These are phyloP conservation scores for Eolophus roseicapilla DNA, from an alignment of 2,113 vertebrate genomes.

Conservation along the genomic window DNA sequence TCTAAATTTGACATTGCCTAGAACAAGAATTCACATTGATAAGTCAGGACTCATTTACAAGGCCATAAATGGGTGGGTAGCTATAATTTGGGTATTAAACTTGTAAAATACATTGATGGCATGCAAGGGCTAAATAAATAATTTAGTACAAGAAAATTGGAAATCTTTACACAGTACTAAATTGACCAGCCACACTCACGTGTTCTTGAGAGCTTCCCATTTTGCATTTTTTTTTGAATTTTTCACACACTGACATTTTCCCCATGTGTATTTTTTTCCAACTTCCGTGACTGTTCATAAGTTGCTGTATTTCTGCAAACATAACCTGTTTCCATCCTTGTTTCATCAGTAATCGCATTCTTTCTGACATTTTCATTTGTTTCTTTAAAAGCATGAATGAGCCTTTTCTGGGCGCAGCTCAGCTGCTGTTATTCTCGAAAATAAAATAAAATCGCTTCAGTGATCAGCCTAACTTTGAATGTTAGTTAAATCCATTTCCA, in stretches of 20 bases:
- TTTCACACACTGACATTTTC: slow-evolving; percentile 38
- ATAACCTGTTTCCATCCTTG: slow-evolving; percentile 46
- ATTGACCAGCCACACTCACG: slow-evolving; percentile 71
- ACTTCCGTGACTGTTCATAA: slow-evolving; percentile 45
- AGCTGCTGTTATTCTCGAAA: slow-evolving; percentile 42
- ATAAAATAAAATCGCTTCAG: background rate
- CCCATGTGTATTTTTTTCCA: slow-evolving; percentile 60
- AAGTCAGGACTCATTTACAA: slow-evolving; percentile 80
- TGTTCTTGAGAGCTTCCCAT: slow-evolving; percentile 50
- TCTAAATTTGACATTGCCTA: slow-evolving; percentile 83
- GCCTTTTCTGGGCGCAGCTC: background rate
- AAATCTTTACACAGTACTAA: slow-evolving; percentile 81
- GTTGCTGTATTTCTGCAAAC: slow-evolving; percentile 39
- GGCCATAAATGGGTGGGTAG: slow-evolving; percentile 81
- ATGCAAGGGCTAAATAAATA: slow-evolving; percentile 81
- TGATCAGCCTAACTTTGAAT: background rate
- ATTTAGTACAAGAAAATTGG: slow-evolving; percentile 83
- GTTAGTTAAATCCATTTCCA: background rate
- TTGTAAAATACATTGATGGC: slow-evolving; percentile 82
- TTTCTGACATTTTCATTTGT: slow-evolving; percentile 67
- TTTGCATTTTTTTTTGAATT: slow-evolving; percentile 49
- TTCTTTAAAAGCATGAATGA: slow-evolving; percentile 59
- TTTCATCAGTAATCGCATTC: slow-evolving; percentile 46
- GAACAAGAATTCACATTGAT: slow-evolving; percentile 79
- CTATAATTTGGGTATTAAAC: slow-evolving; percentile 85